These are phyloP conservation scores for Oreochromis tanganicae DNA, from an alignment of 2,113 vertebrate genomes.

Conservation along the genomic window DNA sequence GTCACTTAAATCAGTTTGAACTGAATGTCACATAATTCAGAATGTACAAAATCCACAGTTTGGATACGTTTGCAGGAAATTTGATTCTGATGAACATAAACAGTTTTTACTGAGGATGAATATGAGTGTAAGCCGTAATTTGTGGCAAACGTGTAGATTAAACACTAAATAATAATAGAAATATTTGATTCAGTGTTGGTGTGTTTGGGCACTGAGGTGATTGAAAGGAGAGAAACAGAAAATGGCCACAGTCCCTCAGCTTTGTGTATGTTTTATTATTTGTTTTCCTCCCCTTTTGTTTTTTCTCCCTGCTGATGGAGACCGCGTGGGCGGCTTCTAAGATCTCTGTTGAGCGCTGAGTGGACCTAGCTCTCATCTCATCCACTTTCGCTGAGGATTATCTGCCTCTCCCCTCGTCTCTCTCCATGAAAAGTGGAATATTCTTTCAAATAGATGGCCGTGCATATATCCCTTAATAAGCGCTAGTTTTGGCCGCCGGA, in stretches of 20 bases:
- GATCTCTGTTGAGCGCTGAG: constrained; percentile 35
- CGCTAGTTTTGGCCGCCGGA: neutral
- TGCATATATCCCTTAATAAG: constrained; percentile 19
- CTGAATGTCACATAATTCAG: neutral
- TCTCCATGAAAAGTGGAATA: constrained; percentile 5
- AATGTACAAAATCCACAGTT: neutral
- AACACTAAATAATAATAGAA: neutral
- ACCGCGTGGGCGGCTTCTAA: constrained; percentile 33
- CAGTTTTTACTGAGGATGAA: neutral
- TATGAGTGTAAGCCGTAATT: rapidly evolving
- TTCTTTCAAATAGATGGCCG: constrained; percentile 1
- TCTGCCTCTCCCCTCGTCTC: constrained; percentile 22
- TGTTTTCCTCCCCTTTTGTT: neutral
- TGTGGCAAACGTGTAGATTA: neutral
- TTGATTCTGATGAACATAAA: neutral
- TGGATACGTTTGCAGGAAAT: neutral
- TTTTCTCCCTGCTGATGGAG: constrained; percentile 23
- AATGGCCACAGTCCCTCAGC: neutral
- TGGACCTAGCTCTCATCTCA: constrained; percentile 55
- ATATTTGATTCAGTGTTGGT: neutral
- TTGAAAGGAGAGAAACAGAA: neutral
- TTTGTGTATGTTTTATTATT: neutral
- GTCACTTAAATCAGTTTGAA: neutral
- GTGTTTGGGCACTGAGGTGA: neutral
- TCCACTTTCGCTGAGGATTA: constrained; percentile 50